Evolutionary conservation across 2,797 vertebrate species (phyloP).

Genomic region (Orestias chungarensis): DNA sequence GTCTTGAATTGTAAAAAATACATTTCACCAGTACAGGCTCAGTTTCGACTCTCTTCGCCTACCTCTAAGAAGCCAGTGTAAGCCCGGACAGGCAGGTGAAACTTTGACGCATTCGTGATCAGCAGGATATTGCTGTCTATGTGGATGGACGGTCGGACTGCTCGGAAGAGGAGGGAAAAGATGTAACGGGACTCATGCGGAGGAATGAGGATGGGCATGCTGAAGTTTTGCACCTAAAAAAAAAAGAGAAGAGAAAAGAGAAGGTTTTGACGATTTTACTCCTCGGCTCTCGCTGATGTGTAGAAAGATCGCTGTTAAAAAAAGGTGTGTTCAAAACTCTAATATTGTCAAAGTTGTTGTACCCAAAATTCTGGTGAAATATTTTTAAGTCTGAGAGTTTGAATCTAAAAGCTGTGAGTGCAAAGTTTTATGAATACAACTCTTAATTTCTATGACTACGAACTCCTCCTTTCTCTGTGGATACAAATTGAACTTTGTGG

Average conservation of each 20-base stretch:
- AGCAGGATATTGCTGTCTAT: constrained; percentile 97
- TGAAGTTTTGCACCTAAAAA: constrained; percentile 93
- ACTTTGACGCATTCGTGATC: constrained; percentile 97
- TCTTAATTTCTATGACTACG: no score
- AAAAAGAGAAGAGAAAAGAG: constrained; percentile 1
- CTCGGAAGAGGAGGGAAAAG: constrained; percentile 93
- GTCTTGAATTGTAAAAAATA: background rate
- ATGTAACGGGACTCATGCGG: constrained; percentile 91
- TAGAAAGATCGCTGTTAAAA: no score
- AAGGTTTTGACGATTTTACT: background rate
- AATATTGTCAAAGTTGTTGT: no score
- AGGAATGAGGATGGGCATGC: constrained; percentile 88
- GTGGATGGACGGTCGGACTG: constrained; percentile 91
- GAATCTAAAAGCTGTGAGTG: no score
- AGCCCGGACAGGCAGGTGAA: constrained; percentile 94
- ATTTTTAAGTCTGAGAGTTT: no score
- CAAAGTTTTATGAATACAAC: no score
- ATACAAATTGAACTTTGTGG: no score
- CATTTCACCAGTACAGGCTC: no score
- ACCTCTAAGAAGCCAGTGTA: constrained; percentile 99
- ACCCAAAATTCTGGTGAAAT: no score
- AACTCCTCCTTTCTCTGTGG: no score
- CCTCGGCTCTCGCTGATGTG: fast-evolving
- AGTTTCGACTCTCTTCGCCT: constrained; percentile 20
- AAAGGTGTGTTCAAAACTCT: no score